These are phyloP conservation scores for Propithecus deckenii DNA, from an alignment of 2,797 vertebrate species.

Conservation along the genomic window DNA sequence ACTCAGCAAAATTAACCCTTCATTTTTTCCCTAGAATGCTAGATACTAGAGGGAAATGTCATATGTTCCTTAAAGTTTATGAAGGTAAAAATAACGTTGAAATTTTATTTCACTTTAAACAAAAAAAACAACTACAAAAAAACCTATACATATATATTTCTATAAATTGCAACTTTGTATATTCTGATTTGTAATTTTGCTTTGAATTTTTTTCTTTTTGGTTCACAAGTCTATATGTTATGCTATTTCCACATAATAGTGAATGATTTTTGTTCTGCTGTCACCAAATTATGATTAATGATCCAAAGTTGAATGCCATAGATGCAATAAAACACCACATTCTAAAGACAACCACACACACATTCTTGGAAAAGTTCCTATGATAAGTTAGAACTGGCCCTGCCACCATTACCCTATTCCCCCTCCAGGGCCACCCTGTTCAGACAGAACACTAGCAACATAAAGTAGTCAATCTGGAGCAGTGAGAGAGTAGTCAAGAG, in stretches of 20 bases:
- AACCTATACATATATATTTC: neutral
- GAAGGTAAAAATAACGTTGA: neutral
- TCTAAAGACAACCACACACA: neutral
- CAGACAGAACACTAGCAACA: neutral
- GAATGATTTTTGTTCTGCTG: neutral
- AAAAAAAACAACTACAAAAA: neutral
- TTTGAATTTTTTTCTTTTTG: neutral
- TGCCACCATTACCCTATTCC: neutral
- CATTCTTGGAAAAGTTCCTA: neutral
- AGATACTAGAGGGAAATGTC: neutral
- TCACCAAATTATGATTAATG: neutral
- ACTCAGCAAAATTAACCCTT: neutral
- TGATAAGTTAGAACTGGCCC: neutral
- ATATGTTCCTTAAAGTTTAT: neutral
- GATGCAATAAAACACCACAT: neutral
- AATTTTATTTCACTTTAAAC: neutral
- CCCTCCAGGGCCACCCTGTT: neutral
- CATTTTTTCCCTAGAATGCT: neutral
- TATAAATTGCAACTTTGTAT: neutral
- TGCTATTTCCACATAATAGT: neutral
- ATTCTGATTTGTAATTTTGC: neutral
- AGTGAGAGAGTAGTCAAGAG: neutral
- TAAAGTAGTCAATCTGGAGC: neutral
- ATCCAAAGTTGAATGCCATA: neutral
- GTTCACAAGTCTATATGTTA: neutral